Base-by-base conservation (phyloP, 2,888 invertebrate species). In the Hirtodrosophila confusa region DNA sequence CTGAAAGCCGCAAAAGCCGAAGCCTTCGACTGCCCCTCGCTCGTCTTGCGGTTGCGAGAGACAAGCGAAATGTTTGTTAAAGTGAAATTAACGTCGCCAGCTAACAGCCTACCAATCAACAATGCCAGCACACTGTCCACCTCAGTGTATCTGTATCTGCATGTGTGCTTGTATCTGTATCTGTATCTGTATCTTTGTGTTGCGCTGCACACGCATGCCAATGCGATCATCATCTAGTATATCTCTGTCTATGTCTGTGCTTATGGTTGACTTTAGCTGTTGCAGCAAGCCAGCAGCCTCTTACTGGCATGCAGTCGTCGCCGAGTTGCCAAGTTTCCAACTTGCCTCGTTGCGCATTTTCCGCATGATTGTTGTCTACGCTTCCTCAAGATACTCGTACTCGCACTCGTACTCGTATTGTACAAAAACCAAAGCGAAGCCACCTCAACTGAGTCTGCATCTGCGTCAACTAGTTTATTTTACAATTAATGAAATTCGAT, bases 401-500 rank as follows among this genome's bases (percentile, higher is more conserved):
- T 17, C 17, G 17, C 2, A 27, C 27, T 27, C 5, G 6, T 5
- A 27, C 27, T 6, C 27, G 27, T 69, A 58, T 54, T 17, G 17
- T 17, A 36, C 35, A 47, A 36, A 41, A 48, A 44, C 47, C 48
- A n/a, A 40, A 33, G 8, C 24, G 37, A 43, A 51, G 27, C 50
- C 47, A 61, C 40, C 31, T 31, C 53, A 39, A 60, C 65, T 56
- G 63, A 64, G 31, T 56, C 50, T 51, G 56, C 33, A 33, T 55
- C 45, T 56, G 53, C 43, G 45, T 75, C 61, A 71, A 63, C 78
- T 63, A 78, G 76, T 86, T 83, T 86, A 67, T 70, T 80, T 88
- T 88, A 83, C 89, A 88, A 89, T 88, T 88, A 83, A 88, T 89
- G 88, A 89, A 88, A 88, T 82, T 86, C 88, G 77, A 88, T 89